These are phyloP conservation scores for Beaufortia kweichowensis DNA, from an alignment of 2,113 vertebrate species.

Conservation along the genomic window DNA sequence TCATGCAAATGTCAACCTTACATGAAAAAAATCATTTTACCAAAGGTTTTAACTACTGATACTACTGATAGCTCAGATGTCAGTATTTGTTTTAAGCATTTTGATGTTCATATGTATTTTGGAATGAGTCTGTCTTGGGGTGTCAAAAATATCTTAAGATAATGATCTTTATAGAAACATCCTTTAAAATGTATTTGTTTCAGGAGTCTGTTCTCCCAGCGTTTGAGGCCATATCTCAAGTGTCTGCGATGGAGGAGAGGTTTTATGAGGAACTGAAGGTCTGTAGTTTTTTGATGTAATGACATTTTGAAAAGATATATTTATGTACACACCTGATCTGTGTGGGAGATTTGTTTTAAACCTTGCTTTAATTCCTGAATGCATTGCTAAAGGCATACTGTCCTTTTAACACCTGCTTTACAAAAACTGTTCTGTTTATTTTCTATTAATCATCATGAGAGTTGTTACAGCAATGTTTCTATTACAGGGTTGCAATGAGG, in stretches of 20 bases:
- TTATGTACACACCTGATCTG: background rate
- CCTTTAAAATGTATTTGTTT: slow-evolving; percentile 12
- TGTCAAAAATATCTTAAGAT: too few relatives aligned
- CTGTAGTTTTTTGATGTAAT: background rate
- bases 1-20: too few relatives aligned
- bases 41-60: too few relatives aligned
- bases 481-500: slow-evolving; percentile 54
- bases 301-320: background rate
- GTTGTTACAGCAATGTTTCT: background rate
- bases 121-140: too few relatives aligned
- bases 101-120: too few relatives aligned
- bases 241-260: slow-evolving; percentile 66
- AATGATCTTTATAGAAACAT: too few relatives aligned
- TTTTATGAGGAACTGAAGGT: slow-evolving; percentile 68
- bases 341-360: slow-evolving; percentile 19
- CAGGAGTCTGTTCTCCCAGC: slow-evolving; percentile 64
- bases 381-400: background rate
- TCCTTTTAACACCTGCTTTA: background rate
- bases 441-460: background rate
- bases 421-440: background rate
- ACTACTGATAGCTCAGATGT: too few relatives aligned
- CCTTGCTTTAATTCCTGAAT: background rate
- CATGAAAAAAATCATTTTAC: too few relatives aligned
- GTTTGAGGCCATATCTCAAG: slow-evolving; percentile 66
- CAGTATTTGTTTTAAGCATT: too few relatives aligned